Percentiles rank a stretch among this genome's conserved stretches.
These are phyloP conservation scores for Mormyrops boulengeri DNA, from an alignment of 2,797 vertebrate species.

Conservation along the genomic window DNA sequence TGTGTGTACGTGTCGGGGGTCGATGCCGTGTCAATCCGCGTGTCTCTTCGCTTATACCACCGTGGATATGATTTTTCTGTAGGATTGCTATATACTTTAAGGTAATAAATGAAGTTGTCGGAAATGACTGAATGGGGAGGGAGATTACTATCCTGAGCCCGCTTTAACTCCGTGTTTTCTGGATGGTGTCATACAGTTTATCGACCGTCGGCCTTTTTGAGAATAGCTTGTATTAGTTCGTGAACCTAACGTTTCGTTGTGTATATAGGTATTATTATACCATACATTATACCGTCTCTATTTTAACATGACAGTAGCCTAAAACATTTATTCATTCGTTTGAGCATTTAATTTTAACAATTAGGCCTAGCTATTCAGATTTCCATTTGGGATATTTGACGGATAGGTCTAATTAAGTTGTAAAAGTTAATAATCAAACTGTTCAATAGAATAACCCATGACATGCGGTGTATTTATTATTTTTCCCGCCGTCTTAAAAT, in stretches of 20 bases:
- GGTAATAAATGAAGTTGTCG: background rate
- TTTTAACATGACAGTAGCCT: background rate
- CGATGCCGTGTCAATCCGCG: background rate
- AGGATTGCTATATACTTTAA: background rate
- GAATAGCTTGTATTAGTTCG: background rate
- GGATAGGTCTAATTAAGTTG: background rate
- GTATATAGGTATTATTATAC: background rate
- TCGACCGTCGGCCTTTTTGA: background rate
- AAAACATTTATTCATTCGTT: background rate
- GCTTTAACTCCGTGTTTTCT: background rate
- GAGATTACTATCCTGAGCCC: background rate
- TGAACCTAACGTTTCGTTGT: background rate
- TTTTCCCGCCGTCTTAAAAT: background rate
- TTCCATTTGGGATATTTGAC: background rate
- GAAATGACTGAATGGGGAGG: background rate
- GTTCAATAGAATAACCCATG: constrained; percentile 35
- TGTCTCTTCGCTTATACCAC: background rate
- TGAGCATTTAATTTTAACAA: background rate
- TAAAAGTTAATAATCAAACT: constrained; percentile 28
- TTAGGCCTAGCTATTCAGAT: background rate
- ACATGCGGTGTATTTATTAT: background rate
- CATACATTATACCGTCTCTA: background rate
- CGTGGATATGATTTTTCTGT: background rate
- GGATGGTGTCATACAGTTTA: too few species aligned
- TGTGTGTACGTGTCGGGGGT: background rate